Percentiles rank a stretch among this genome's conserved stretches.
Evolutionary conservation across 2,888 invertebrate species (phyloP).

Genomic region (Rambutsinella grinnellia): DNA sequence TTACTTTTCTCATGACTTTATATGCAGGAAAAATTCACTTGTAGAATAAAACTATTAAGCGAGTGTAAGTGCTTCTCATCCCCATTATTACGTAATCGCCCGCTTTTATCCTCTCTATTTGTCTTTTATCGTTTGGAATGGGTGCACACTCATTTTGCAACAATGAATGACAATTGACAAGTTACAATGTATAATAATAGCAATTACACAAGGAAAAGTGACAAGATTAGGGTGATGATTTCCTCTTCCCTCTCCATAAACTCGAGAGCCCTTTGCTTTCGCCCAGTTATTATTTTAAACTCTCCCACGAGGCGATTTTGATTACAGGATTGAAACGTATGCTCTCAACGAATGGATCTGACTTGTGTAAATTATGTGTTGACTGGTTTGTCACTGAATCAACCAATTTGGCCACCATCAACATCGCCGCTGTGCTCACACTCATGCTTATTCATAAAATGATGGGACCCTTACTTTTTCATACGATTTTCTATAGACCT

Average conservation of each 20-base stretch:
- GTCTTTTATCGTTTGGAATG: slow-evolving; percentile 14
- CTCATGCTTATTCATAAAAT: too few relatives aligned
- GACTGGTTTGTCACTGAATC: slow-evolving; percentile 5
- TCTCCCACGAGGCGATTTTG: slow-evolving; percentile 44
- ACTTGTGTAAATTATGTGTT: slow-evolving; percentile 26
- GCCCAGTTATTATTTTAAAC: slow-evolving; percentile 47
- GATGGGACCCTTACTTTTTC: too few relatives aligned
- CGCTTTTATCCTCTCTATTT: slow-evolving; percentile 40
- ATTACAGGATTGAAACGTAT: slow-evolving; percentile 8
- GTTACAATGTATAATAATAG: slow-evolving; percentile 48
- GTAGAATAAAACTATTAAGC: too few relatives aligned
- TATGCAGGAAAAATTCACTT: too few relatives aligned
- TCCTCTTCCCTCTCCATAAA: slow-evolving; percentile 15
- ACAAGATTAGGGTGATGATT: slow-evolving; percentile 59
- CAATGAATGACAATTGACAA: slow-evolving; percentile 11
- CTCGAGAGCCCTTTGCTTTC: slow-evolving; percentile 19
- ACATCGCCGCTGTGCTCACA: not conserved
- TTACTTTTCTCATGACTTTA: slow-evolving; percentile 44
- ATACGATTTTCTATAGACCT: slow-evolving; percentile 7
- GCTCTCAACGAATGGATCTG: slow-evolving; percentile 41
- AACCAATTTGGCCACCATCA: not conserved
- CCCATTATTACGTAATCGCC: slow-evolving; percentile 27
- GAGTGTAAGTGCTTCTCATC: slow-evolving; percentile 22
- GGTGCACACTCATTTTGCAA: not conserved
- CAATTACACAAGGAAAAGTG: slow-evolving; percentile 48